Evolutionary conservation across 1,140 invertebrate genomes (phyloP).

Genomic region (Drosophila lini): DNA sequence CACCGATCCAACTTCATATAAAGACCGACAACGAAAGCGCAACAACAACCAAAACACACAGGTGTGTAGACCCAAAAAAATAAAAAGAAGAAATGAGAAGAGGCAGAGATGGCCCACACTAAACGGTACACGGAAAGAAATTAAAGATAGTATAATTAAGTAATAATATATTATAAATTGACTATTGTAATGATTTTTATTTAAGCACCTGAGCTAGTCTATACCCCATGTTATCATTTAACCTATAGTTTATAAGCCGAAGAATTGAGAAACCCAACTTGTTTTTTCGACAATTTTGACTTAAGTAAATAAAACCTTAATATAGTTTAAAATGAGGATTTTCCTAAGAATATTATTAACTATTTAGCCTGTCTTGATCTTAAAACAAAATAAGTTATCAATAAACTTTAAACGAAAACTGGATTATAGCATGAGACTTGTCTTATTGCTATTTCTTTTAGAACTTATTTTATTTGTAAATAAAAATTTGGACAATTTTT

Average conservation of each 20-base stretch:
- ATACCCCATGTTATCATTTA: no score
- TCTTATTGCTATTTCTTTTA: background rate
- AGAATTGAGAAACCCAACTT: no score
- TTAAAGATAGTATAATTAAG: background rate
- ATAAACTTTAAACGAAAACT: no score
- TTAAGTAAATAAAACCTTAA: no score
- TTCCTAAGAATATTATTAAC: background rate
- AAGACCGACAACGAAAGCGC: constrained; percentile 66
- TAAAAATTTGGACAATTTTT: background rate
- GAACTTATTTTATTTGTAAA: background rate
- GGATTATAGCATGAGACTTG: background rate
- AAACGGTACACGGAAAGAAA: constrained; percentile 20
- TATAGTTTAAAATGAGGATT: no score
- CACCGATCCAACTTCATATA: constrained; percentile 35
- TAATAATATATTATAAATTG: background rate
- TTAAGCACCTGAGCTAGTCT: no score
- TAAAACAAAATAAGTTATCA: no score
- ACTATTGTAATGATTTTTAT: background rate
- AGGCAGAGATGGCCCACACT: constrained; percentile 34
- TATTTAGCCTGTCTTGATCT: no score
- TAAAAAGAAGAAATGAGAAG: constrained; percentile 38
- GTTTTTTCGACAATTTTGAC: no score
- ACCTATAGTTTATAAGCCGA: no score
- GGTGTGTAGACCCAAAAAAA: constrained; percentile 57
- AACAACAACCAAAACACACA: constrained; percentile 63